Base-by-base conservation (phyloP, 2,113 vertebrate genomes). In the Trematomus loennbergii region DNA sequence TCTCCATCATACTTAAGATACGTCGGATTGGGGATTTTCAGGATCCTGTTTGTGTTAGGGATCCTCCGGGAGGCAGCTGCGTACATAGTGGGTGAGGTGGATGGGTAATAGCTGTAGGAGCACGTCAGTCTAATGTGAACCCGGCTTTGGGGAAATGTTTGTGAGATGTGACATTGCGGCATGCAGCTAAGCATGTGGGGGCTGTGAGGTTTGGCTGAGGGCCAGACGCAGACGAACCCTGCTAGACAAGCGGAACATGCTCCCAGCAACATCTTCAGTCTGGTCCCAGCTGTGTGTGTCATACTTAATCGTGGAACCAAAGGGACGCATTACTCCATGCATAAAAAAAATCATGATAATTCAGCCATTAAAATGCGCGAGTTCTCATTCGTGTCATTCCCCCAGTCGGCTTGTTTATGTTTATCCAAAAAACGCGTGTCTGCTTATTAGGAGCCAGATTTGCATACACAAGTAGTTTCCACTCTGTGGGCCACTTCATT, bases 211-310 rank as follows among this genome's bases (percentile, higher is more conserved):
- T 9, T 87, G 87, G 90, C 89, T 71, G 29, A 60, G 65, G 89
- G 90, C 88, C 90, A 88, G 89, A 78, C 64, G n/a, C 73, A 91
- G 90, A 90, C 48, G 64, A 84, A 86, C 82, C 78, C 87, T 88
- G 85, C 82, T 82, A 90, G 88, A 92, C 90, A 91, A 90, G 86
- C 90, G 65, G 78, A 90, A 88, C 86, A 89, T 48, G 91, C 90
- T 93, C 83, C 86, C 62, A 93, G 90, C 91, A 88, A 87, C 84
- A 87, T 90, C 88, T 86, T 80, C 88, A 61, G 77, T 88, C 84
- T 87, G 82, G 81, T 90, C 89, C 82, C 92, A 90, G 90, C 86
- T 92, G 91, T 85, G 88, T 87, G 83, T 87, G 88, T 89, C 89
- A 87, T 66, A 82, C 81, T 84, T 90, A 91, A 93, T 91, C 89